Conservation (phyloP, 2,797 vertebrate genomes). For the Gymnocypris eckloni region DNA sequence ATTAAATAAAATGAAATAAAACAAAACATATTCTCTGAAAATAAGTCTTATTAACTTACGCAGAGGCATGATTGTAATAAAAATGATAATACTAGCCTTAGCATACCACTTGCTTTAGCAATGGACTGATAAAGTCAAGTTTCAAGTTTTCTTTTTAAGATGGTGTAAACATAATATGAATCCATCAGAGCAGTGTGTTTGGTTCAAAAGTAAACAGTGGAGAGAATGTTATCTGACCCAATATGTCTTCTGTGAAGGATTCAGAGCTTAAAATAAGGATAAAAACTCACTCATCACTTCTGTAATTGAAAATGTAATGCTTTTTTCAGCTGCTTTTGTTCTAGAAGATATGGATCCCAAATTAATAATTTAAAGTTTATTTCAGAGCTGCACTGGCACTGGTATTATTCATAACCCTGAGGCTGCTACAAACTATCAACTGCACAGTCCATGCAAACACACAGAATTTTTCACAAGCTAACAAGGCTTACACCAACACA, state of each 20-base stretch:
- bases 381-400: neutral
- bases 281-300: neutral
- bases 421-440: neutral
- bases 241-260: conserved; percentile 1
- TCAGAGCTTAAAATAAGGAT: neutral
- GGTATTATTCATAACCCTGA: conserved; percentile 1
- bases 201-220: neutral
- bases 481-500: neutral
- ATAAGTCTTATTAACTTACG: neutral
- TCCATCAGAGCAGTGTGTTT: neutral
- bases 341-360: conserved; percentile 19
- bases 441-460: neutral
- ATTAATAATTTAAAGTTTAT: conserved; percentile 24
- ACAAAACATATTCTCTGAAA: neutral
- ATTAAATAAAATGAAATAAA: too few species aligned
- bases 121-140: neutral
- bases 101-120: neutral
- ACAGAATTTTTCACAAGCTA: neutral
- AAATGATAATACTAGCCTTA: neutral
- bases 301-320: conserved; percentile 24
- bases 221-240: conserved; percentile 1
- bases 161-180: neutral
- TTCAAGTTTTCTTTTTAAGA: neutral
- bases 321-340: neutral
- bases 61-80: neutral